Conservation (phyloP, 2,888 invertebrate species). For the Rotaria socialis region DNA sequence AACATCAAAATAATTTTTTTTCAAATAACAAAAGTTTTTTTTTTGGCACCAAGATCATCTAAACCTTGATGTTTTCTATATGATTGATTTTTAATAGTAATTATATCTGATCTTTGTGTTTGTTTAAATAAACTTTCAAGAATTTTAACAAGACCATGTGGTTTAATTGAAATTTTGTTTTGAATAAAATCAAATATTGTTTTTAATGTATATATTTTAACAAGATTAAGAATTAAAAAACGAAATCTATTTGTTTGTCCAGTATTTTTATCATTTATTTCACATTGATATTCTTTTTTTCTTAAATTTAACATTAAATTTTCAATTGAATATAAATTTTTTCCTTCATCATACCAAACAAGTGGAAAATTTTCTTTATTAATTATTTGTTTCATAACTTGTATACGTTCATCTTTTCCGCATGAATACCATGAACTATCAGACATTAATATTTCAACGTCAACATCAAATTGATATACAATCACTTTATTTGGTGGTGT, state of each 20-base stretch:
- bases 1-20: no score
- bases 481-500: neutral
- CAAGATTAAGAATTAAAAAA: neutral
- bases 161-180: no score
- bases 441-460: neutral
- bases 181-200: no score
- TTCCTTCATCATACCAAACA: constrained; percentile 34
- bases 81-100: neutral
- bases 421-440: constrained; percentile 1
- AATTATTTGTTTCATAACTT: neutral
- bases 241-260: neutral
- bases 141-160: neutral
- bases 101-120: neutral
- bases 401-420: constrained; percentile 1
- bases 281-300: neutral
- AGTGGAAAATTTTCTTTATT: neutral
- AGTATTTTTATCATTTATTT: neutral
- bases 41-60: no score
- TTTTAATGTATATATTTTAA: neutral
- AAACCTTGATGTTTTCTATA: neutral
- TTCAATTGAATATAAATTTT: constrained; percentile 8
- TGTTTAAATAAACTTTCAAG: constrained; percentile 8
- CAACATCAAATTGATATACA: constrained; percentile 1
- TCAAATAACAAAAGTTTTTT: no score
- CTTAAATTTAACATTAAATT: neutral